Evolutionary conservation across 2,888 invertebrate species (phyloP).

Genomic region (Caprella mutica): DNA sequence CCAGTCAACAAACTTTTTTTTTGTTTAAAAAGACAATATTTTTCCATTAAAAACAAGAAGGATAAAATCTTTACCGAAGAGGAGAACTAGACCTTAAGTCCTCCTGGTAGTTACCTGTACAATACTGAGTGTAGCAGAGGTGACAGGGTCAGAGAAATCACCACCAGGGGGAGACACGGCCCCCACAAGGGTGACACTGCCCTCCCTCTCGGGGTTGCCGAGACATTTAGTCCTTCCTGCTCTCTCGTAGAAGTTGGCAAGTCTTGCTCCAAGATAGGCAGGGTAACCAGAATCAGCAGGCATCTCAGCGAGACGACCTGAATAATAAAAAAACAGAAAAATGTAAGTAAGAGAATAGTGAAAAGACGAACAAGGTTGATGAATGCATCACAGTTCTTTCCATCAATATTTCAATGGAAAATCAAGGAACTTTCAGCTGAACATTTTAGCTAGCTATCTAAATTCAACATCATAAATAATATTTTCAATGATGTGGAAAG

Average conservation of each 20-base stretch:
- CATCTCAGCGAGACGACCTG: constrained; percentile 97
- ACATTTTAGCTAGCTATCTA: too few species aligned
- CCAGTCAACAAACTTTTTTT: not conserved
- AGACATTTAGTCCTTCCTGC: constrained; percentile 95
- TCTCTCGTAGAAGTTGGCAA: constrained; percentile 99
- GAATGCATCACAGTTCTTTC: too few species aligned
- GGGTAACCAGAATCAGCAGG: constrained; percentile 97
- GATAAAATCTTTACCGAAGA: too few species aligned
- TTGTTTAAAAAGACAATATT: too few species aligned
- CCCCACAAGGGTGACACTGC: constrained; percentile 97
- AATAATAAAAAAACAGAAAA: constrained; percentile 52
- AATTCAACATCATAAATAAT: too few species aligned
- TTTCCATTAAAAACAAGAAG: too few species aligned
- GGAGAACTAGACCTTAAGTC: constrained; percentile 9
- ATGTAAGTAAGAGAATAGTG: too few species aligned
- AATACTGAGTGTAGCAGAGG: constrained; percentile 95
- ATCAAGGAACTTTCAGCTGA: too few species aligned
- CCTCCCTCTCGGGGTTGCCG: constrained; percentile 95
- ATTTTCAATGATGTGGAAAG: too few species aligned
- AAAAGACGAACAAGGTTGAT: too few species aligned
- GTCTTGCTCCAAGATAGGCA: constrained; percentile 92
- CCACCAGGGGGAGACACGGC: constrained; percentile 99
- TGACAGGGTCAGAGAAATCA: constrained; percentile 99
- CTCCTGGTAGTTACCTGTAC: constrained; percentile 61
- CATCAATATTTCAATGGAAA: too few species aligned